phyloP scores from a whole-genome alignment of 2,113 vertebrate genomes.

The Mobula hypostoma region DNA sequence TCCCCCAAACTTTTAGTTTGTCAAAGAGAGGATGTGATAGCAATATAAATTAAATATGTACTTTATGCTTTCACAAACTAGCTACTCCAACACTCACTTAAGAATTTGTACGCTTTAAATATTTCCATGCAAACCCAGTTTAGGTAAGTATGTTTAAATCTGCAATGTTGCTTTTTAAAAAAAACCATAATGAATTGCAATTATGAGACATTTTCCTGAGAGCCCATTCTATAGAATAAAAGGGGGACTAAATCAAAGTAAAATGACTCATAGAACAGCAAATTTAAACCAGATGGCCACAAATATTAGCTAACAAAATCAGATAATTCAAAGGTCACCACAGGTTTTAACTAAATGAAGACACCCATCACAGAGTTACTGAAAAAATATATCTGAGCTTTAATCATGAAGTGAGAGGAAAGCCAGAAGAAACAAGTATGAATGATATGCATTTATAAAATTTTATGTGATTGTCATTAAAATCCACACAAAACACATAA shows the following conservation, averaged over 20 bases:
- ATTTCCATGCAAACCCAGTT: conserved; percentile 24
- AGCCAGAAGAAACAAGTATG: conserved; percentile 54
- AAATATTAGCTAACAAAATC: conserved; percentile 61
- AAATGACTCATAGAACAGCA: conserved; percentile 74
- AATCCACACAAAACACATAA: conserved; percentile 34
- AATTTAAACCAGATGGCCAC: conserved; percentile 75
- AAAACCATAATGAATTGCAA: conserved; percentile 36
- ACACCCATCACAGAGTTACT: conserved; percentile 57
- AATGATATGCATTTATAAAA: conserved; percentile 56
- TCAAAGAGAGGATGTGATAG: conserved; percentile 49
- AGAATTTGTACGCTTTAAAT: conserved; percentile 12
- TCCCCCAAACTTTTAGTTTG: conserved; percentile 49
- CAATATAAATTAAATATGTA: conserved; percentile 45
- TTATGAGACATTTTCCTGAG: conserved; percentile 31
- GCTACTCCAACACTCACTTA: conserved; percentile 37
- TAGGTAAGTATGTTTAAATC: conserved; percentile 28
- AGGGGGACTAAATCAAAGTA: conserved; percentile 57
- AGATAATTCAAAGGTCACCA: conserved; percentile 63
- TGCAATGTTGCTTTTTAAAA: conserved; percentile 10
- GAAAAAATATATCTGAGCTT: conserved; percentile 51
- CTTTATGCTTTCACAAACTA: conserved; percentile 44
- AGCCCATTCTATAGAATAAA: conserved; percentile 36
- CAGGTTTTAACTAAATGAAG: conserved; percentile 66
- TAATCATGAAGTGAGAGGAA: conserved; percentile 47
- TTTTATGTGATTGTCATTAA: conserved; percentile 54